These are phyloP conservation scores for Epistrophe grossulariae DNA, from an alignment of 2,888 invertebrate genomes.

Conservation along the genomic window DNA sequence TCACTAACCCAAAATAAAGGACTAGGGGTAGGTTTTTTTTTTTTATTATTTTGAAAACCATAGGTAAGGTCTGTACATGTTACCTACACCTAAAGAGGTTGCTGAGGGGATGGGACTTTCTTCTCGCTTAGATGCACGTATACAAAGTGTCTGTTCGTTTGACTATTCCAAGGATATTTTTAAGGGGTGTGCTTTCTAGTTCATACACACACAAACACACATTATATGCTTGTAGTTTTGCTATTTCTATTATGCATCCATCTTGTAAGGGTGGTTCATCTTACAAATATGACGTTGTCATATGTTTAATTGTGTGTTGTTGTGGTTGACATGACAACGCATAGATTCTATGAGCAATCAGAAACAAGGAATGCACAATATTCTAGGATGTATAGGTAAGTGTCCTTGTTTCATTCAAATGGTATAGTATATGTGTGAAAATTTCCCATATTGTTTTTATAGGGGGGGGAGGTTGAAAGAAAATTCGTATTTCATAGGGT, in stretches of 20 bases:
- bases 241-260: constrained; percentile 48
- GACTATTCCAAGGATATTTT: constrained; percentile 49
- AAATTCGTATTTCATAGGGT: constrained; percentile 54
- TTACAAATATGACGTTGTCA: constrained; percentile 1
- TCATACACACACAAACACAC: constrained; percentile 31
- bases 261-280: constrained; percentile 64
- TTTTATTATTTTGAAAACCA: background rate
- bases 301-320: constrained; percentile 32
- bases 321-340: constrained; percentile 69
- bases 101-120: constrained; percentile 62
- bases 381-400: constrained; percentile 6
- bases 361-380: constrained; percentile 65
- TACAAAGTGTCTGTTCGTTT: constrained; percentile 40
- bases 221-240: background rate
- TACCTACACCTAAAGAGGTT: background rate
- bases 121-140: constrained; percentile 68
- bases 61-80: background rate
- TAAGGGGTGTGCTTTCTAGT: constrained; percentile 68
- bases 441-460: constrained; percentile 19
- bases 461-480: constrained; percentile 38
- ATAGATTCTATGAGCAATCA: constrained; percentile 67
- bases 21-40: constrained; percentile 54
- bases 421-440: constrained; percentile 12
- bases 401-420: background rate
- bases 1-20: constrained; percentile 51